Percentiles rank a stretch among this genome's conserved stretches.
Conservation (phyloP, 2,113 vertebrate species). For the Catharus bicknelli region DNA sequence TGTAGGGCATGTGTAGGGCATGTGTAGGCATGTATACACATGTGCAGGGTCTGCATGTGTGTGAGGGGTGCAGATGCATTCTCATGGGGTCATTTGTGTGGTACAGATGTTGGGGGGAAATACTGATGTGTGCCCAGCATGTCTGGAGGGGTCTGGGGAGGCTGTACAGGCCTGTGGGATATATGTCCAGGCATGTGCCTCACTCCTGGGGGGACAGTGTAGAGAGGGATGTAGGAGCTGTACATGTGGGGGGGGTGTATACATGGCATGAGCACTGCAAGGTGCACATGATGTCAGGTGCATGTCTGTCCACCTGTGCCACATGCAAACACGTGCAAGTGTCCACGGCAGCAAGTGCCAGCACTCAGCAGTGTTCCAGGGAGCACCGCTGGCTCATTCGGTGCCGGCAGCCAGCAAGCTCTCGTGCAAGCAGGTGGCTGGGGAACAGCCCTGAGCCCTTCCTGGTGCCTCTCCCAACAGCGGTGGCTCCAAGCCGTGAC, state of each 20-base stretch:
- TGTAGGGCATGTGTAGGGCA: not conserved
- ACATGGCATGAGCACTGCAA: accelerated
- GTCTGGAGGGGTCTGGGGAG: not conserved
- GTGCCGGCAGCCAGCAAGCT: not conserved
- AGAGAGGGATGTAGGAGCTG: not conserved
- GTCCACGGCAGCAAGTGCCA: not conserved
- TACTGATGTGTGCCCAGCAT: accelerated
- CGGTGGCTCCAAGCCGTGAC: not conserved
- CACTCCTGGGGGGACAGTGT: accelerated
- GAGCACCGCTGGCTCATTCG: accelerated
- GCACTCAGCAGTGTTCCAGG: accelerated
- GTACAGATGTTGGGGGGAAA: not conserved
- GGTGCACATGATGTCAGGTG: accelerated
- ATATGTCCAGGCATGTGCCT: not conserved
- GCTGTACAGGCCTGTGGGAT: not conserved
- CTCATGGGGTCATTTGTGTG: not conserved
- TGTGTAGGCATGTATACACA: accelerated
- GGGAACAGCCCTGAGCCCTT: not conserved
- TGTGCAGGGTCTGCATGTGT: accelerated
- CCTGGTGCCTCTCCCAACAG: conserved; percentile 32
- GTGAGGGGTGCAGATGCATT: not conserved
- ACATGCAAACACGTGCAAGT: accelerated
- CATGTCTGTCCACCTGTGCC: accelerated
- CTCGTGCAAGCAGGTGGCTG: not conserved
- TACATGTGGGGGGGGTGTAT: accelerated